Percentiles rank a stretch among this genome's conserved stretches.
Evolutionary conservation across 1,140 invertebrate species (phyloP).

Genomic region (Drosophila sp.): DNA sequence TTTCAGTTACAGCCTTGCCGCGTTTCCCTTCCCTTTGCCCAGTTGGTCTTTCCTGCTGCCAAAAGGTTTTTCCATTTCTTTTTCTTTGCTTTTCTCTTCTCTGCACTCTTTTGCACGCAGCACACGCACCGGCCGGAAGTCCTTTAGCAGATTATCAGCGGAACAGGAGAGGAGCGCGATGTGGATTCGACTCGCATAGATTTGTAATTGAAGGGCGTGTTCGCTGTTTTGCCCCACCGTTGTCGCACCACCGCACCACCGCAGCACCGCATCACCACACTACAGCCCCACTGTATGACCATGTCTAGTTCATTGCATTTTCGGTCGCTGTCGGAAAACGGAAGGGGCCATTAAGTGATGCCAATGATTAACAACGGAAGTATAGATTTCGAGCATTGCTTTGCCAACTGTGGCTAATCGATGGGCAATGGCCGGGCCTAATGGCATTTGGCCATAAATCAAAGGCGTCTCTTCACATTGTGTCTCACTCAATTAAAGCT

Average conservation of each 20-base stretch:
- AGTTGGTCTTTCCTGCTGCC: not conserved
- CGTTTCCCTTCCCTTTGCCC: not conserved
- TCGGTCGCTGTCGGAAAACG: slow-evolving; percentile 33
- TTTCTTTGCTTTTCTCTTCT: slow-evolving; percentile 16
- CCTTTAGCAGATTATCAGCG: slow-evolving; percentile 83
- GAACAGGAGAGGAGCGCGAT: slow-evolving; percentile 10
- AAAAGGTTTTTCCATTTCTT: slow-evolving; percentile 18
- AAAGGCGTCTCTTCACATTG: slow-evolving; percentile 54
- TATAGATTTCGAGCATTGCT: slow-evolving; percentile 75
- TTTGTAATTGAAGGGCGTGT: slow-evolving; percentile 84
- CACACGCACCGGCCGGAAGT: slow-evolving; percentile 80
- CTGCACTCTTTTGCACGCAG: slow-evolving; percentile 47
- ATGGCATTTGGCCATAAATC: slow-evolving; percentile 83
- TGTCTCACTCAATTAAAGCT: not conserved
- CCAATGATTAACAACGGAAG: slow-evolving; percentile 84
- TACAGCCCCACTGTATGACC: slow-evolving; percentile 35
- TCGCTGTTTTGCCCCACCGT: slow-evolving; percentile 43
- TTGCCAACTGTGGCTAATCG: slow-evolving; percentile 59
- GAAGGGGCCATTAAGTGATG: slow-evolving; percentile 84
- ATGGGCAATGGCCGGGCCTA: slow-evolving; percentile 63
- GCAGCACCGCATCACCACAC: too few relatives aligned
- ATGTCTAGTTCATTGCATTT: slow-evolving; percentile 59
- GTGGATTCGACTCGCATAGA: slow-evolving; percentile 54
- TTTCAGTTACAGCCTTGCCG: slow-evolving; percentile 63
- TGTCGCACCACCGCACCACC: slow-evolving; percentile 2